phyloP scores from a whole-genome alignment of 2,113 vertebrate genomes.

The Tylochromis polylepis region DNA sequence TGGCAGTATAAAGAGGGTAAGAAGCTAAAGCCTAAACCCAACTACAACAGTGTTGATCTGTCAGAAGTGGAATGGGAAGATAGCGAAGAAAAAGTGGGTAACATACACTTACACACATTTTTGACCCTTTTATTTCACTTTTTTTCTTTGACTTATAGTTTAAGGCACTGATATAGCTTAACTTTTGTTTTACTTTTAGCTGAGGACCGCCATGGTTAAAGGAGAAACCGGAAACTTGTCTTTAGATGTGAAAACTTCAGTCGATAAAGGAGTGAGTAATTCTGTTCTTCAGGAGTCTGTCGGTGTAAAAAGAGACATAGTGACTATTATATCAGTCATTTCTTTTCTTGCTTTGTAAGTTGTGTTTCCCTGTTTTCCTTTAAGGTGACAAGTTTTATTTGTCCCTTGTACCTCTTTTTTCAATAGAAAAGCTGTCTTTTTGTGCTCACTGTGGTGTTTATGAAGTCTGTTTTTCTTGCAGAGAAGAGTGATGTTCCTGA shows the following conservation, averaged over 20 bases:
- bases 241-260: constrained; percentile 84
- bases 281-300: background rate
- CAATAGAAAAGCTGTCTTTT: background rate
- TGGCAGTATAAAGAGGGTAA: constrained; percentile 89
- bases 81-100: constrained; percentile 78
- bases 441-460: background rate
- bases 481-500: constrained; percentile 89
- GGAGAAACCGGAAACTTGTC: constrained; percentile 85
- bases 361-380: background rate
- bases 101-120: background rate
- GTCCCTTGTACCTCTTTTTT: background rate
- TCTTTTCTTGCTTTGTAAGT: background rate
- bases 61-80: constrained; percentile 95
- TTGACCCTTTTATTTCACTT: background rate
- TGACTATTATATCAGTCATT: background rate
- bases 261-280: constrained; percentile 90
- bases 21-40: constrained; percentile 89
- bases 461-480: constrained; percentile 33
- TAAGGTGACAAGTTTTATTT: too few relatives aligned
- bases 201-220: constrained; percentile 93
- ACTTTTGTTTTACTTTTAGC: constrained; percentile 58
- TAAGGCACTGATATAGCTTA: background rate
- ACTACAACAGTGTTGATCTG: constrained; percentile 95
- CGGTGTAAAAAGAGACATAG: background rate
- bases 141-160: background rate